These are phyloP conservation scores for Antennarius maculatus DNA, from an alignment of 2,797 vertebrate species.

Conservation along the genomic window DNA sequence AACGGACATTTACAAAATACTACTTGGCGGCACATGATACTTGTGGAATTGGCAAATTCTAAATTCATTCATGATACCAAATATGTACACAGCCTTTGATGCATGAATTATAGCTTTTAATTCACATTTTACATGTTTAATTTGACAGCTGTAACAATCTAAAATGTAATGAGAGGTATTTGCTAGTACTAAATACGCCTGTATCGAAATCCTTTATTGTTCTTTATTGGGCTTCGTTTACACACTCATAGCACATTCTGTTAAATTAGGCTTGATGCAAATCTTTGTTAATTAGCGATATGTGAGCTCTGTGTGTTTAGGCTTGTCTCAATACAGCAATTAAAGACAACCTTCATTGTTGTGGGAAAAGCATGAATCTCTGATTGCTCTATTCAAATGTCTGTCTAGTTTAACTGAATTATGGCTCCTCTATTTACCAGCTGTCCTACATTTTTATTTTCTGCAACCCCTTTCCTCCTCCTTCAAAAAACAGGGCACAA, in stretches of 20 bases:
- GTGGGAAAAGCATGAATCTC: slow-evolving; percentile 40
- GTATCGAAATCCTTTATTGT: slow-evolving; percentile 71
- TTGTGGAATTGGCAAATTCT: slow-evolving; percentile 42
- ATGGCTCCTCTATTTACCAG: slow-evolving; percentile 58
- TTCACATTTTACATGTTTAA: slow-evolving; percentile 71
- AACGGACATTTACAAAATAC: slow-evolving; percentile 31
- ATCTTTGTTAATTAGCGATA: slow-evolving; percentile 73
- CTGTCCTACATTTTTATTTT: slow-evolving; percentile 62
- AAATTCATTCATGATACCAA: slow-evolving; percentile 35
- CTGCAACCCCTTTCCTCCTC: slow-evolving; percentile 37
- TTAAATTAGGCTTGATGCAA: slow-evolving; percentile 75
- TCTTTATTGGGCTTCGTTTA: slow-evolving; percentile 74
- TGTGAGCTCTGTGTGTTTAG: slow-evolving; percentile 67
- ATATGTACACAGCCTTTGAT: slow-evolving; percentile 54
- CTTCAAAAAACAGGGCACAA: slow-evolving; percentile 47
- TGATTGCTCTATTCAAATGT: slow-evolving; percentile 65
- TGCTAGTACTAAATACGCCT: slow-evolving; percentile 60
- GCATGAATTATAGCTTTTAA: slow-evolving; percentile 52
- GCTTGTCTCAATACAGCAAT: slow-evolving; percentile 55
- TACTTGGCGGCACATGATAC: slow-evolving; percentile 10
- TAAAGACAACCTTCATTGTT: slow-evolving; percentile 51
- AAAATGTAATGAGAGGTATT: slow-evolving; percentile 71
- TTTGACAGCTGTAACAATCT: slow-evolving; percentile 65
- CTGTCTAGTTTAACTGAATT: slow-evolving; percentile 55
- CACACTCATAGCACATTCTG: slow-evolving; percentile 67